Percentiles rank a stretch among this genome's conserved stretches.
Conservation (phyloP, 1,140 invertebrate species). For the Conus betulinus region DNA sequence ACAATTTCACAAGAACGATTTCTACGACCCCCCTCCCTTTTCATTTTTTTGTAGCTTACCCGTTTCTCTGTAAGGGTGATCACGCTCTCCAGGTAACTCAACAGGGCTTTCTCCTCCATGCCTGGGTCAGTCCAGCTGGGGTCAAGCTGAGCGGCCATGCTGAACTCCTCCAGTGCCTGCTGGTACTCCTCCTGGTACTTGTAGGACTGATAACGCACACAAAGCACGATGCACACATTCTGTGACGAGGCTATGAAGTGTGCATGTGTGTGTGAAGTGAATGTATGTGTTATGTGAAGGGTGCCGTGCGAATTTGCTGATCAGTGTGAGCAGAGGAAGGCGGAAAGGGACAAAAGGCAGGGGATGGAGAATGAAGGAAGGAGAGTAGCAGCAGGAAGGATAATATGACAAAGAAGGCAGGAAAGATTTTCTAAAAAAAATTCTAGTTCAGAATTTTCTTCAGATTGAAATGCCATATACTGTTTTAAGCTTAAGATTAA, state of each 20-base stretch:
- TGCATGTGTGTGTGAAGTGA: background rate
- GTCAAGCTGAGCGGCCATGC: slow-evolving; percentile 82
- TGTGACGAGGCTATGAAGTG: background rate
- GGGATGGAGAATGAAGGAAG: no score
- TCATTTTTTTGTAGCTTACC: slow-evolving; percentile 65
- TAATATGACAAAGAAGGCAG: no score
- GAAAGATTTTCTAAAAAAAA: no score
- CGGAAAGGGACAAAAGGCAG: no score
- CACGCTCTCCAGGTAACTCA: slow-evolving; percentile 83
- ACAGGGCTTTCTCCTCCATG: slow-evolving; percentile 80
- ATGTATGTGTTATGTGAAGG: background rate
- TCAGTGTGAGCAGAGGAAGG: no score
- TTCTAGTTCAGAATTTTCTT: no score
- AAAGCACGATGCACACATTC: no score
- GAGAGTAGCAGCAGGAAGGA: no score
- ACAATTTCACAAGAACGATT: background rate
- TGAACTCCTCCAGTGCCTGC: slow-evolving; percentile 83
- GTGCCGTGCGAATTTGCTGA: no score
- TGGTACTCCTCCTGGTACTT: slow-evolving; percentile 89
- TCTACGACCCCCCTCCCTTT: background rate
- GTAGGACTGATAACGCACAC: slow-evolving; percentile 78
- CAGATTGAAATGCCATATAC: no score
- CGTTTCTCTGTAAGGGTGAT: slow-evolving; percentile 79
- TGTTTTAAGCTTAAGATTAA: no score
- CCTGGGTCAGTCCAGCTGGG: slow-evolving; percentile 84